Percentiles rank a stretch among this genome's conserved stretches.
Evolutionary conservation across 2,888 invertebrate species (phyloP).

Genomic region (Macaria liturata): DNA sequence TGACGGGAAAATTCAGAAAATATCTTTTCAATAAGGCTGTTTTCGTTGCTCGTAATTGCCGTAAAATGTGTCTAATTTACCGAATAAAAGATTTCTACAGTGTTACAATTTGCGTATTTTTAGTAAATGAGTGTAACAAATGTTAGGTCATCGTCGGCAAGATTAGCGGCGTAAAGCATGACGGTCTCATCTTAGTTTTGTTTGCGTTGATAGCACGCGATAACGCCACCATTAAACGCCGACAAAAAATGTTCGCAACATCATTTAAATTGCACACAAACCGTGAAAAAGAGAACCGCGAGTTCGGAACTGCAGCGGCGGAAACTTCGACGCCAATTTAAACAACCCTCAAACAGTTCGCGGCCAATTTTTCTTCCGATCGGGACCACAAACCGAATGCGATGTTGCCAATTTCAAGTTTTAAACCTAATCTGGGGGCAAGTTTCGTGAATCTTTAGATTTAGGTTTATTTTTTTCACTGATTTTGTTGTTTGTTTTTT

Average conservation of each 20-base stretch:
- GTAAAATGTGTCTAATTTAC: constrained; percentile 10
- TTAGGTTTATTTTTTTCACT: constrained; percentile 31
- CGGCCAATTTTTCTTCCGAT: constrained; percentile 43
- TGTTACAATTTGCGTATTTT: constrained; percentile 3
- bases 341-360: constrained; percentile 39
- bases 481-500: constrained; percentile 32
- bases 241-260: constrained; percentile 37
- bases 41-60: background rate
- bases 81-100: background rate
- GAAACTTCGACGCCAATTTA: constrained; percentile 33
- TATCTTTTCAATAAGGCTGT: background rate
- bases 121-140: constrained; percentile 8
- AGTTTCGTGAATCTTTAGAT: constrained; percentile 41
- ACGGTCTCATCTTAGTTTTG: constrained; percentile 50
- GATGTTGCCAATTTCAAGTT: constrained; percentile 48
- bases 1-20: background rate
- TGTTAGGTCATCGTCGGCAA: constrained; percentile 17
- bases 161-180: constrained; percentile 38
- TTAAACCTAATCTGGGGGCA: constrained; percentile 42
- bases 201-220: constrained; percentile 59
- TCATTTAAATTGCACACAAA: constrained; percentile 36
- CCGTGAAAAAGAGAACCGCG: constrained; percentile 28
- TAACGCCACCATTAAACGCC: constrained; percentile 43
- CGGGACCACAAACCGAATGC: constrained; percentile 34
- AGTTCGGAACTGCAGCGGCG: constrained; percentile 24